Evolutionary conservation across 2,888 invertebrate species (phyloP).

Genomic region (Acanthosepion lycidas): DNA sequence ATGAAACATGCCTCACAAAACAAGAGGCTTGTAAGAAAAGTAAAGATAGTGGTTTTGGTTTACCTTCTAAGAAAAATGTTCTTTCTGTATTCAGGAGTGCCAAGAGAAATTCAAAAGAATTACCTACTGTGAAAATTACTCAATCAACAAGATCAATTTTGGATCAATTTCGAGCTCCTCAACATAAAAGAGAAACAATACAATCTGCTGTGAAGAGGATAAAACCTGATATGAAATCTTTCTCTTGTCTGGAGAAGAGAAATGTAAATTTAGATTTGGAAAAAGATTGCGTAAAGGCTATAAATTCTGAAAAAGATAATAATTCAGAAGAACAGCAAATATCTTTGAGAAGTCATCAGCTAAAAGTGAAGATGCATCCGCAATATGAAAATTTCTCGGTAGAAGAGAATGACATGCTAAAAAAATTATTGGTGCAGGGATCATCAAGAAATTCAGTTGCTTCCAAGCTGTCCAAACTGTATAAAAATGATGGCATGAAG

Average conservation of each 20-base stretch:
- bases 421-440: not conserved
- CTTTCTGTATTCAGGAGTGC: not conserved
- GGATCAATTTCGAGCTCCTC: constrained; percentile 23
- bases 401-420: not conserved
- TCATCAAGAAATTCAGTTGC: not conserved
- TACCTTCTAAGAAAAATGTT: not conserved
- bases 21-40: not conserved
- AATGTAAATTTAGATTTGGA: not conserved
- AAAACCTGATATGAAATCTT: constrained; percentile 50
- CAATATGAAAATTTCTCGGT: not conserved
- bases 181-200: not conserved
- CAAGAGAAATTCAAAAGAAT: not conserved
- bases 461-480: not conserved
- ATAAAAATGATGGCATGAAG: not conserved
- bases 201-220: not conserved
- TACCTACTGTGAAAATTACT: not conserved
- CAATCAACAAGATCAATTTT: not conserved
- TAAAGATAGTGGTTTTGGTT: not conserved
- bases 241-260: constrained; percentile 52
- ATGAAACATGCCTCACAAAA: not conserved
- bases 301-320: not conserved
- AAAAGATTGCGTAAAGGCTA: not conserved
- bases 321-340: not conserved
- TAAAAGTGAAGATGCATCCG: not conserved
- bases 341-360: not conserved